Evolutionary conservation across 2,113 vertebrate species (phyloP), one percentile per base, ranked within the genome.

Genomic region (Chitala chitala): DNA sequence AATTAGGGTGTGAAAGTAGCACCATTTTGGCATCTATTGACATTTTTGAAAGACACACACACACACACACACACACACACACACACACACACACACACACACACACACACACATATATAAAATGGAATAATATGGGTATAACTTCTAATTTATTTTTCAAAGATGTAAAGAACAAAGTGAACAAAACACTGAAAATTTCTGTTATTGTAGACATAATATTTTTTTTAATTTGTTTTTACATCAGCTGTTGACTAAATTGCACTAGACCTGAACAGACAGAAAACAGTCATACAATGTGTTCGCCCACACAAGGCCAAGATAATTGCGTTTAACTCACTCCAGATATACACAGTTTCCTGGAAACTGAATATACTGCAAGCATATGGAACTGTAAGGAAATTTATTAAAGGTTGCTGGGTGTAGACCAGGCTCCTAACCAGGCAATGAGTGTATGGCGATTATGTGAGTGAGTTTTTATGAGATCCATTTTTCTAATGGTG

Each of bases 341-440:
- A 84, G 78, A 84, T 72, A 24, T 70, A 83, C 29, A 29, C 69
- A 64, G 50, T 36, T 51, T 76, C 79, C 78, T 74, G 79, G 75
- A 65, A 72, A 77, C 68, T 64, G 79, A 78, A 77, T n/a, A n/a
- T n/a, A n/a, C n/a, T 76, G 68, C 73, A 80, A 82, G 42, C 75
- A 82, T 69, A 78, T 72, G 69, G 51, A 68, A 71, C 44, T n/a
- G 54, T 71, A 75, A 20, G 76, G 71, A 71, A 64, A 79, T 74
- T 78, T 8, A 56, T 77, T 75, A 69, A 68, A 17, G 54, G 4
- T 12, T 71, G 46, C 44, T 24, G 53, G 73, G 72, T 79, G 76
- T 76, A 59, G 71, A 68, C 40, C 40, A 2, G 46, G 74, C 12
- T 2, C 44, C 71, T 77, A 31, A 63, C 33, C 53, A 72, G 70